Evolutionary conservation across 2,113 vertebrate species (phyloP), one percentile per base, ranked within the genome.

Genomic region (Perca schrenkii): DNA sequence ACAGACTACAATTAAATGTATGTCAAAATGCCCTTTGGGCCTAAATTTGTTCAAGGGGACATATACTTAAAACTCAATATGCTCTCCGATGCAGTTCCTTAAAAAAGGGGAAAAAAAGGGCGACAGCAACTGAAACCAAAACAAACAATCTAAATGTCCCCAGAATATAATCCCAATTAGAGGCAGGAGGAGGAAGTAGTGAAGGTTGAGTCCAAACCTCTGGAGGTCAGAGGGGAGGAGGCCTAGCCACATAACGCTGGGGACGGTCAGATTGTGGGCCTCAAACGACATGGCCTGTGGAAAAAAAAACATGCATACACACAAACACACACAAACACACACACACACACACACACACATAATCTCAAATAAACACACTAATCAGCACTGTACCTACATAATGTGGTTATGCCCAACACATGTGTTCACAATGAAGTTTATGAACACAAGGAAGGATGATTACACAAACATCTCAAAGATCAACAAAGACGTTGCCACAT

Each of bases 271-370:
- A 84, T 93, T 97, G 89, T 95, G 96, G 75, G 97, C 97, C 92
- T 99, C 98, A 91, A 99, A 99, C 67, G 98, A 97, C 99, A 99
- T 98, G 8, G 98, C 96, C 99, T 99, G 89, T 69, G 82, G 86
- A 91, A 82, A 86, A 90, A 84, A 31, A 34, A 34, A 40, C 36
- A 40, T 8, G 8, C 36, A 40, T 8, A 83, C 80, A 74, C 60
- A 74, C 67, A 86, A 71, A 74, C 64, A 80, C 49, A 81, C 82
- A 72, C 72, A 84, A 76, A 65, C 65, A 8, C 67, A 80, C 25
- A 40, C 46, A 79, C 64, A 80, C 47, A 68, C 47, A 63, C 81
- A 40, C 46, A 79, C 64, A 80, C 47, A 68, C 47, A 63, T 78
- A 28, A 28, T 28, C 28, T 28, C 7, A 71, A 71, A 81, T 74